These are phyloP conservation scores for Drosophila planitibia DNA, from an alignment of 2,888 invertebrate genomes.

Conservation along the genomic window DNA sequence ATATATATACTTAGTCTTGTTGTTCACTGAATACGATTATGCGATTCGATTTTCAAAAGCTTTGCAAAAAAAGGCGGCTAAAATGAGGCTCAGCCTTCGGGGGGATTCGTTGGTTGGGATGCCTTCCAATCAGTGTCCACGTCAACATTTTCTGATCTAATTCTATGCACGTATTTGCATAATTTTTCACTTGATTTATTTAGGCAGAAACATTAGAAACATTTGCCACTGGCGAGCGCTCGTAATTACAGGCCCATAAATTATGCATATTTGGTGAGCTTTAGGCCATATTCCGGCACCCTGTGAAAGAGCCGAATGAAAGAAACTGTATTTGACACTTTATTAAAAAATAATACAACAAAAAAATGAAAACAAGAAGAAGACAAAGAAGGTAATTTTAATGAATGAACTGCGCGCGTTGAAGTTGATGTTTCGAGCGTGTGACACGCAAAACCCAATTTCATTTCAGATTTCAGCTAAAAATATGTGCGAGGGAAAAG, in stretches of 20 bases:
- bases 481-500: constrained; percentile 59
- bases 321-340: constrained; percentile 71
- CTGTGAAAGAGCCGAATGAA: not conserved
- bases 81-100: not conserved
- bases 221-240: constrained; percentile 45
- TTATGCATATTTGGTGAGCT: constrained; percentile 61
- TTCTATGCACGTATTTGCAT: constrained; percentile 55
- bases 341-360: constrained; percentile 23
- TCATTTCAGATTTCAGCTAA: constrained; percentile 47
- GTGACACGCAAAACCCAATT: constrained; percentile 79
- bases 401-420: constrained; percentile 48
- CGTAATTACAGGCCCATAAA: constrained; percentile 66
- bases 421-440: constrained; percentile 58
- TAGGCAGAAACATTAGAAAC: constrained; percentile 58
- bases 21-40: not conserved
- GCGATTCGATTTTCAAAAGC: not conserved
- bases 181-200: constrained; percentile 74
- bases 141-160: constrained; percentile 41
- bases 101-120: not conserved
- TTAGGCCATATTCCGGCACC: constrained; percentile 16
- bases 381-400: constrained; percentile 45
- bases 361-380: constrained; percentile 10
- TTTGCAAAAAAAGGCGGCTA: not conserved
- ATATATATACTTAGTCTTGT: not conserved
- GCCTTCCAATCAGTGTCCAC: constrained; percentile 12